Evolutionary conservation across 2,113 vertebrate species (phyloP).

Genomic region (Nyctibius bracteatus): DNA sequence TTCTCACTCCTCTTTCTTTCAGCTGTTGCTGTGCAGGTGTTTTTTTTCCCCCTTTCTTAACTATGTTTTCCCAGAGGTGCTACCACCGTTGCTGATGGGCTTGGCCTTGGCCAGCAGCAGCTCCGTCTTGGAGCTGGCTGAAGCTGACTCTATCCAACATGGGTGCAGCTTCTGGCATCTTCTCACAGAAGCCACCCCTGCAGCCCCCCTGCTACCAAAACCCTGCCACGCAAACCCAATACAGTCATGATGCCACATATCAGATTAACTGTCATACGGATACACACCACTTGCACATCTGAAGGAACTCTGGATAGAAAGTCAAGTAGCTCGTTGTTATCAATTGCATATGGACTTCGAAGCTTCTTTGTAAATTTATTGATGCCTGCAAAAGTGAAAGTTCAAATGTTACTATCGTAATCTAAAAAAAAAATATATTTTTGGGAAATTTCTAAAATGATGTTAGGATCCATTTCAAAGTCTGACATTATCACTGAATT

Average conservation of each 20-base stretch:
- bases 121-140: no score
- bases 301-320: constrained; percentile 97
- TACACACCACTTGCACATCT: constrained; percentile 95
- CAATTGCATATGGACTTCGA: constrained; percentile 91
- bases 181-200: background rate
- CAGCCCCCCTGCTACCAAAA: background rate
- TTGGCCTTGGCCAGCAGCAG: no score
- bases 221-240: no score
- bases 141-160: no score
- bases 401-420: constrained; percentile 3
- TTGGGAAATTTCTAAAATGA: background rate
- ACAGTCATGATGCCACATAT: background rate
- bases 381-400: constrained; percentile 81
- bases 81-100: no score
- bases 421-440: background rate
- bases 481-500: background rate
- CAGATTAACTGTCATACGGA: background rate
- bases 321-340: constrained; percentile 97
- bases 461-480: background rate
- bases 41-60: no score
- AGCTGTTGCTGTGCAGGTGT: no score
- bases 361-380: constrained; percentile 99
- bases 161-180: background rate
- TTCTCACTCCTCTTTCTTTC: no score
- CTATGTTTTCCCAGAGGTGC: no score